phyloP scores from a whole-genome alignment of 2,797 vertebrate genomes.

The Galaxias olidus region DNA sequence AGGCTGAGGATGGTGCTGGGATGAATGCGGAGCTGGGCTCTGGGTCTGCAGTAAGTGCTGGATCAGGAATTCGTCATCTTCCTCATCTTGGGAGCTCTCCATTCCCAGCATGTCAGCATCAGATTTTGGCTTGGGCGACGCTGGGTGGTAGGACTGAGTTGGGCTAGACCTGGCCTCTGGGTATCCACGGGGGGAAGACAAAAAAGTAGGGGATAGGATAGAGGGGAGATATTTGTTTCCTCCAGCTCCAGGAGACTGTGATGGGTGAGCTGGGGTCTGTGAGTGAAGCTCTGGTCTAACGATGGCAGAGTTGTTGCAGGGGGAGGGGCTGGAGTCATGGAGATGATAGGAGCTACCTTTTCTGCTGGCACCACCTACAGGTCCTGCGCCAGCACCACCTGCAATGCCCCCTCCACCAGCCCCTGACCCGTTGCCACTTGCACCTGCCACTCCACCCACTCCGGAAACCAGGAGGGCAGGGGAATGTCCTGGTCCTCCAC shows the following conservation, averaged over 20 bases:
- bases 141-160: conserved; percentile 75
- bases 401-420: conserved; percentile 10
- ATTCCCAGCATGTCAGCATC: conserved; percentile 77
- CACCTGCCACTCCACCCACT: conserved; percentile 54
- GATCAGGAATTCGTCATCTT: conserved; percentile 85
- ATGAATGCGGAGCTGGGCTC: conserved; percentile 71
- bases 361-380: conserved; percentile 53
- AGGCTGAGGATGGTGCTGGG: conserved; percentile 65
- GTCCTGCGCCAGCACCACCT: conserved; percentile 37
- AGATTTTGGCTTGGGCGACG: conserved; percentile 67
- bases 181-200: conserved; percentile 79
- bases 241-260: conserved; percentile 70
- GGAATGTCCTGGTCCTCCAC: conserved; percentile 79
- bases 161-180: conserved; percentile 60
- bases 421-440: conserved; percentile 54
- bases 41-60: conserved; percentile 87
- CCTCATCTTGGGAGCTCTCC: conserved; percentile 66
- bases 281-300: conserved; percentile 83
- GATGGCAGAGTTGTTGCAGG: conserved; percentile 72
- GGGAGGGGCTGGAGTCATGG: conserved; percentile 83
- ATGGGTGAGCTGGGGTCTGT: conserved; percentile 74
- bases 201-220: conserved; percentile 82
- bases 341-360: conserved; percentile 67
- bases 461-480: conserved; percentile 74
- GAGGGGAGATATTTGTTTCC: conserved; percentile 83